Percentiles rank a stretch among this genome's conserved stretches.
These are phyloP conservation scores for Patagioenas fasciata DNA, from an alignment of 2,113 vertebrate genomes.

Conservation along the genomic window DNA sequence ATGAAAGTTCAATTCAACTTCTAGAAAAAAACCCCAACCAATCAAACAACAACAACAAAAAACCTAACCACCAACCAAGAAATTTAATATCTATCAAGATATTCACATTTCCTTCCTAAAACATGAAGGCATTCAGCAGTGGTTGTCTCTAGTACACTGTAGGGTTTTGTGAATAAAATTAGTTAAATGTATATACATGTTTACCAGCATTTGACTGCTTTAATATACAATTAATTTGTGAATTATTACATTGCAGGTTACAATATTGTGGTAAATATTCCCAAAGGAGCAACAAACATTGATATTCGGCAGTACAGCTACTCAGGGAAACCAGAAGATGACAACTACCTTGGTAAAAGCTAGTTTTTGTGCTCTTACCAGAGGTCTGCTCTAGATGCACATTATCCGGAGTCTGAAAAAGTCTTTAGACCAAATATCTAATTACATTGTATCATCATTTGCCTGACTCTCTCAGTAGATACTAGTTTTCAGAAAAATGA, in stretches of 20 bases:
- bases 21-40: background rate
- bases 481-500: background rate
- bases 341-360: constrained; percentile 95
- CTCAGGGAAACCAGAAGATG: constrained; percentile 93
- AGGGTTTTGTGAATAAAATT: background rate
- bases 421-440: background rate
- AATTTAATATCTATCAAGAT: background rate
- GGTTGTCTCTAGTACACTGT: background rate
- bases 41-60: background rate
- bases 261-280: constrained; percentile 90
- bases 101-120: background rate
- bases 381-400: background rate
- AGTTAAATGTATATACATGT: background rate
- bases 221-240: background rate
- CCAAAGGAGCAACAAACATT: constrained; percentile 92
- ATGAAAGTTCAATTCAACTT: background rate
- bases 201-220: background rate
- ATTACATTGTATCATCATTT: background rate
- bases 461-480: background rate
- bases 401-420: background rate
- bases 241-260: constrained; percentile 83
- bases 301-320: constrained; percentile 94
- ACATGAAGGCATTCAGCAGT: background rate
- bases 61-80: background rate
- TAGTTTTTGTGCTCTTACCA: background rate